These are phyloP conservation scores for Porphyrio hochstetteri DNA, from an alignment of 2,113 vertebrate species.

Conservation along the genomic window DNA sequence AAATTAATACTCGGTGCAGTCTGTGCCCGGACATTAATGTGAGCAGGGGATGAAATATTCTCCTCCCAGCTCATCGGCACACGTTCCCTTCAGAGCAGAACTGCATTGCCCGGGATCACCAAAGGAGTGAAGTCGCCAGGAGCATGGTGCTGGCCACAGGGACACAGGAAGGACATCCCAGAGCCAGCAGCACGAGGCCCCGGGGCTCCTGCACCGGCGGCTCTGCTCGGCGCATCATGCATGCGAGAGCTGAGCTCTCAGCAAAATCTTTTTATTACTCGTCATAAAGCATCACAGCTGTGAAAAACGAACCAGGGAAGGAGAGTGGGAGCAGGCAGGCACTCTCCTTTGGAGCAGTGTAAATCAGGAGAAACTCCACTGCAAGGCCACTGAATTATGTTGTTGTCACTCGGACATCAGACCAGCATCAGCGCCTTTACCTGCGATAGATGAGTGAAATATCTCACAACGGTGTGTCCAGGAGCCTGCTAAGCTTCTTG, in stretches of 20 bases:
- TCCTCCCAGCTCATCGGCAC: not conserved
- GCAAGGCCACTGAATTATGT: not conserved
- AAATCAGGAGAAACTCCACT: not conserved
- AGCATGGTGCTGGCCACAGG: not conserved
- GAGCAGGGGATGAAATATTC: conserved; percentile 49
- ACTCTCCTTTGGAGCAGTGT: not conserved
- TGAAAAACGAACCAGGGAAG: not conserved
- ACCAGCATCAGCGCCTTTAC: not conserved
- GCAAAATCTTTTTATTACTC: conserved; percentile 50
- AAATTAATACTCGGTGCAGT: conserved; percentile 57
- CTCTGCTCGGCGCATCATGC: not conserved
- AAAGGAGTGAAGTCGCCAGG: not conserved
- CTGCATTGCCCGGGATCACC: not conserved
- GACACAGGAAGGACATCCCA: not conserved
- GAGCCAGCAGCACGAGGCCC: not conserved
- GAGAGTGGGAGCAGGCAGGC: not conserved
- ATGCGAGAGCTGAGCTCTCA: conserved; percentile 12
- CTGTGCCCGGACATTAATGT: conserved; percentile 51
- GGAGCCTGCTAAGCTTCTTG: not conserved
- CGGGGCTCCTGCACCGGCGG: not conserved
- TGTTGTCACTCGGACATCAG: not conserved
- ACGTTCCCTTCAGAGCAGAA: not conserved
- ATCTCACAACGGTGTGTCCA: not conserved
- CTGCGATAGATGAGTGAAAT: conserved; percentile 30
- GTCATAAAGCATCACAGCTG: conserved; percentile 39